A percentile compares a stretch with the other conserved stretches of the same genome.
Conservation (phyloP, 2,113 vertebrate species). For the Tangachromis dhanisi region DNA sequence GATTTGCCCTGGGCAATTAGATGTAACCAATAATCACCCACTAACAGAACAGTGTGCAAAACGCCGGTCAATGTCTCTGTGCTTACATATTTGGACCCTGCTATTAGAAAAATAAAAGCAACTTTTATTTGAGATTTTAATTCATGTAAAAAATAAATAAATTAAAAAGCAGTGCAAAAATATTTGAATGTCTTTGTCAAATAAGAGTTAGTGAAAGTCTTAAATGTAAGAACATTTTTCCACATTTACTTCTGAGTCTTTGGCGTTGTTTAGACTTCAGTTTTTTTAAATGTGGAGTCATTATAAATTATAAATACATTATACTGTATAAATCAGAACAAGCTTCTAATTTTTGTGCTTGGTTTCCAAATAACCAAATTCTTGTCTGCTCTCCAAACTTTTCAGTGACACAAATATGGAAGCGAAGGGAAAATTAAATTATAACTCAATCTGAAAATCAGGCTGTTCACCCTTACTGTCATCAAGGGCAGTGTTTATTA, state of each 20-base stretch:
- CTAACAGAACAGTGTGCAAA: conserved; percentile 1
- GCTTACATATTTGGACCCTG: neutral
- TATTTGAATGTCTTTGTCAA: neutral
- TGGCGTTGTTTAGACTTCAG: neutral
- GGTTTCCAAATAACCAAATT: neutral
- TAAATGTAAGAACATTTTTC: neutral
- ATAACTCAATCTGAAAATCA: neutral
- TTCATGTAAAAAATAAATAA: rapidly evolving
- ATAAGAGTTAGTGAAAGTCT: neutral
- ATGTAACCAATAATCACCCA: conserved; percentile 25
- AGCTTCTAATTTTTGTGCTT: neutral
- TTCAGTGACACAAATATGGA: neutral
- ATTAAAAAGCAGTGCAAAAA: neutral
- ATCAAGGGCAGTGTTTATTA: neutral
- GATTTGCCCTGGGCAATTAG: conserved; percentile 13
- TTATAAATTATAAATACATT: neutral
- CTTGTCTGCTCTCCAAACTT: neutral
- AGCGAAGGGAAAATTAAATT: neutral
- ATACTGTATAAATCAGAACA: neutral
- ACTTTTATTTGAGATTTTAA: neutral
- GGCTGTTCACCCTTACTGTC: neutral
- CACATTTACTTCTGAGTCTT: neutral
- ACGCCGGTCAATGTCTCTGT: neutral
- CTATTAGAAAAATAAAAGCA: neutral
- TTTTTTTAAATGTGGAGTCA: neutral